phyloP scores from a whole-genome alignment of 2,113 vertebrate species.

The Cercopithecus mona region DNA sequence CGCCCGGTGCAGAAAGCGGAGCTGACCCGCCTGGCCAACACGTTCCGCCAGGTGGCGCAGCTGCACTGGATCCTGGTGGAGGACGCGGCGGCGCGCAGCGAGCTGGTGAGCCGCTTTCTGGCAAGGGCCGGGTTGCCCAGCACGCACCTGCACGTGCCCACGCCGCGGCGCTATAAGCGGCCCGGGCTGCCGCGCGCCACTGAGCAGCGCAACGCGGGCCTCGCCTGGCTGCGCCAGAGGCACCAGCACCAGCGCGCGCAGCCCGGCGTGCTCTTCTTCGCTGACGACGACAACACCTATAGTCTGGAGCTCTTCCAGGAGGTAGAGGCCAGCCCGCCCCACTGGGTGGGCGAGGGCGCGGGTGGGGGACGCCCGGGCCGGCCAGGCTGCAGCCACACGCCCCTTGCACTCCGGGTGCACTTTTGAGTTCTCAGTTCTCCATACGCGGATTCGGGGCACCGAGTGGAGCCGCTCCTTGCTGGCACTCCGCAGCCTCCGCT shows the following conservation, averaged over 20 bases:
- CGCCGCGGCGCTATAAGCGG: slow-evolving; percentile 96
- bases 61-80: slow-evolving; percentile 98
- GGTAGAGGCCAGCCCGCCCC: slow-evolving; percentile 82
- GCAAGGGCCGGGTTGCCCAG: slow-evolving; percentile 88
- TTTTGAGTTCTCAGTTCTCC: not conserved
- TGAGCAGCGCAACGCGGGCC: slow-evolving; percentile 95
- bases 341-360: not conserved
- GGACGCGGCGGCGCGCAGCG: slow-evolving; percentile 91
- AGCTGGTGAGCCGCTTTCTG: slow-evolving; percentile 93
- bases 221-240: slow-evolving; percentile 93
- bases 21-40: slow-evolving; percentile 95
- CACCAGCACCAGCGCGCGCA: slow-evolving; percentile 84
- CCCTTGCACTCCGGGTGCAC: not conserved
- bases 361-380: not conserved
- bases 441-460: not conserved
- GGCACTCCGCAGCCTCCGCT: not conserved
- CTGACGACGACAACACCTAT: slow-evolving; percentile 99
- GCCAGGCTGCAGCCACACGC: not conserved
- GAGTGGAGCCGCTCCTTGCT: not conserved
- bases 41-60: slow-evolving; percentile 94
- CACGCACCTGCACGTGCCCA: slow-evolving; percentile 95
- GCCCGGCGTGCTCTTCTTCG: slow-evolving; percentile 96
- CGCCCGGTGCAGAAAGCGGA: slow-evolving; percentile 97
- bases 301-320: slow-evolving; percentile 98
- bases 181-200: slow-evolving; percentile 95